phyloP scores from a whole-genome alignment of 2,797 vertebrate species.

The Pyrocephalus nanus region DNA sequence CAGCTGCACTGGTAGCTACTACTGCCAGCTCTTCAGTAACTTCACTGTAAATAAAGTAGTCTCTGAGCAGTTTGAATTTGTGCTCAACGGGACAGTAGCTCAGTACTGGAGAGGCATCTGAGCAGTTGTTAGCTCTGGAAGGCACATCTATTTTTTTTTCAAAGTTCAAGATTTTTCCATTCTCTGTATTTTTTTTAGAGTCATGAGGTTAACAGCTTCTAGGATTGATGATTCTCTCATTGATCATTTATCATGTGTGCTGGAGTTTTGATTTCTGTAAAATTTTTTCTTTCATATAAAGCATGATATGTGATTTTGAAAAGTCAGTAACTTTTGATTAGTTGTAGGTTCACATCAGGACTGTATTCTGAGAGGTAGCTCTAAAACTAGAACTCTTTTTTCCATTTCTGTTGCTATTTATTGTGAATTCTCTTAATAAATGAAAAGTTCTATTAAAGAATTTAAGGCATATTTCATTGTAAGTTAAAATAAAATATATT shows the following conservation, averaged over 20 bases:
- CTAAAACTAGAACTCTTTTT: not conserved
- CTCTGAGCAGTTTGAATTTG: constrained; percentile 16
- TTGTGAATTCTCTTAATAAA: not conserved
- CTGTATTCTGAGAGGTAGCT: not conserved
- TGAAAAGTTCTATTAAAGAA: not conserved
- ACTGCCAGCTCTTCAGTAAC: not conserved
- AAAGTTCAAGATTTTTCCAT: not conserved
- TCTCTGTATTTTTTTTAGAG: not conserved
- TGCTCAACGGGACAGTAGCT: not conserved
- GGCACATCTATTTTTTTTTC: not conserved
- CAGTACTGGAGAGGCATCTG: not conserved
- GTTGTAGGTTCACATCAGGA: not conserved
- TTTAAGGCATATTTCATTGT: not conserved
- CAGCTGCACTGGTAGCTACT: not conserved
- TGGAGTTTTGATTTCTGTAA: not conserved
- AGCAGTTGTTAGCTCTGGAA: not conserved
- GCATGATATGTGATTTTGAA: not conserved
- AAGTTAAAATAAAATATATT: not conserved
- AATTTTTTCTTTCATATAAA: not conserved
- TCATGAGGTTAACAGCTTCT: not conserved
- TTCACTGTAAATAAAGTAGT: constrained; percentile 2
- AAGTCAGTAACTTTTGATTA: not conserved
- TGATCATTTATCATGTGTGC: not conserved
- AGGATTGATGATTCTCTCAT: not conserved
- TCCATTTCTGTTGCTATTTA: not conserved